Percentiles rank a stretch among this genome's conserved stretches.
These are phyloP conservation scores for Progne subis DNA, from an alignment of 2,113 vertebrate genomes.

Conservation along the genomic window DNA sequence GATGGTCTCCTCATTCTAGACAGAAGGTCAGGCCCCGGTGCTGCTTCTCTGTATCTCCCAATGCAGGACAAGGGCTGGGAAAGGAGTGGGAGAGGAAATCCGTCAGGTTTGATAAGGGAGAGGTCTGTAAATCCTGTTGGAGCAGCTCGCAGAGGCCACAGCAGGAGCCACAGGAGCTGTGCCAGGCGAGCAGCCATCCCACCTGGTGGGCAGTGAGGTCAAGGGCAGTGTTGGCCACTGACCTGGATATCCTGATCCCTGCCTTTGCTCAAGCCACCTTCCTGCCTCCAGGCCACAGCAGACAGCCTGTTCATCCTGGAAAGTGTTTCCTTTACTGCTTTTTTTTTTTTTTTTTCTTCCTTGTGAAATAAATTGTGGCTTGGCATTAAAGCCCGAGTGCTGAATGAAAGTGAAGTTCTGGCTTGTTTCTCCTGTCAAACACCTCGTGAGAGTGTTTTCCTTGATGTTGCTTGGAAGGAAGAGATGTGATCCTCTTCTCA, in stretches of 20 bases:
- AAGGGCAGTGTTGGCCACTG: neutral
- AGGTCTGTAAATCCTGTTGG: constrained; percentile 8
- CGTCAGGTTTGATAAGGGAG: neutral
- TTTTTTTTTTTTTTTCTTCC: neutral
- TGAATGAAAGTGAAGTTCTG: constrained; percentile 3
- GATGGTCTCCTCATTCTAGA: neutral
- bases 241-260: neutral
- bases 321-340: neutral
- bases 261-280: neutral
- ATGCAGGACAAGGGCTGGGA: neutral
- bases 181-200: neutral
- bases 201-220: neutral
- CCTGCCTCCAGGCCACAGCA: constrained; percentile 21
- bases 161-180: neutral
- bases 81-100: constrained; percentile 31
- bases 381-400: neutral
- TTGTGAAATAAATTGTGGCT: neutral
- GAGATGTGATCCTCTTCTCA: neutral
- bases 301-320: neutral
- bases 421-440: constrained; percentile 39
- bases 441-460: neutral
- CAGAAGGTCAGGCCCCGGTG: neutral
- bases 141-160: neutral
- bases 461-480: neutral
- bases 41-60: neutral